phyloP scores from a whole-genome alignment of 2,113 vertebrate species.

The Calypte anna region DNA sequence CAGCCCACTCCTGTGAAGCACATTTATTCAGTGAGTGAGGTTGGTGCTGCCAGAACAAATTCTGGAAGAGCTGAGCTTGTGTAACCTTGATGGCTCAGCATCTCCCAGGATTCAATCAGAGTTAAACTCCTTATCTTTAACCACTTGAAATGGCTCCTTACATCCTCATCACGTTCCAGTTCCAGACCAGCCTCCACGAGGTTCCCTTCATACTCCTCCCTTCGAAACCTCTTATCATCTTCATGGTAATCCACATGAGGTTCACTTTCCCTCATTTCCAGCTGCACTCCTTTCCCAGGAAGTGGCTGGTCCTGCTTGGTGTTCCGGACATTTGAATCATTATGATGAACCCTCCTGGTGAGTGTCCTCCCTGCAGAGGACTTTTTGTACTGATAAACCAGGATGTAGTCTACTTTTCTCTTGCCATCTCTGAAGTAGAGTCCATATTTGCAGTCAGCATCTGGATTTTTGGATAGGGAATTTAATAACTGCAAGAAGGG shows the following conservation, averaged over 20 bases:
- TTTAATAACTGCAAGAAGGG: slow-evolving; percentile 80
- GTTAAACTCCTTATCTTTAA: background rate
- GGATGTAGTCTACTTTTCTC: slow-evolving; percentile 90
- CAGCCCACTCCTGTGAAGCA: background rate
- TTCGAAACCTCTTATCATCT: slow-evolving; percentile 85
- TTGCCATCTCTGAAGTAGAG: slow-evolving; percentile 89
- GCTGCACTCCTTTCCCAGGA: slow-evolving; percentile 73
- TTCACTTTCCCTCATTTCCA: slow-evolving; percentile 75
- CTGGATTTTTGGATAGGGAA: slow-evolving; percentile 76
- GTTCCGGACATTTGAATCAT: slow-evolving; percentile 71
- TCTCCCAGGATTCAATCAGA: background rate
- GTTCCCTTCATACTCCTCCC: slow-evolving; percentile 92
- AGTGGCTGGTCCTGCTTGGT: slow-evolving; percentile 67
- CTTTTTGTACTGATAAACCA: slow-evolving; percentile 90
- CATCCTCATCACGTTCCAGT: slow-evolving; percentile 90
- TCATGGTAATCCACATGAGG: slow-evolving; percentile 82
- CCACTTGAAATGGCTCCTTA: slow-evolving; percentile 54
- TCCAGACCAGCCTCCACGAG: slow-evolving; percentile 90
- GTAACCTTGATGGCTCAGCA: background rate
- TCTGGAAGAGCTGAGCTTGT: background rate
- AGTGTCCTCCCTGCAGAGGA: slow-evolving; percentile 48
- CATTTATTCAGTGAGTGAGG: background rate
- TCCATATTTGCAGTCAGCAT: slow-evolving; percentile 75
- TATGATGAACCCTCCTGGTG: slow-evolving; percentile 68
- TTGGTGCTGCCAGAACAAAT: background rate